Percentiles rank a stretch among this genome's conserved stretches.
These are phyloP conservation scores for Camponotus pennsylvanicus DNA, from an alignment of 1,140 invertebrate species.

Conservation along the genomic window DNA sequence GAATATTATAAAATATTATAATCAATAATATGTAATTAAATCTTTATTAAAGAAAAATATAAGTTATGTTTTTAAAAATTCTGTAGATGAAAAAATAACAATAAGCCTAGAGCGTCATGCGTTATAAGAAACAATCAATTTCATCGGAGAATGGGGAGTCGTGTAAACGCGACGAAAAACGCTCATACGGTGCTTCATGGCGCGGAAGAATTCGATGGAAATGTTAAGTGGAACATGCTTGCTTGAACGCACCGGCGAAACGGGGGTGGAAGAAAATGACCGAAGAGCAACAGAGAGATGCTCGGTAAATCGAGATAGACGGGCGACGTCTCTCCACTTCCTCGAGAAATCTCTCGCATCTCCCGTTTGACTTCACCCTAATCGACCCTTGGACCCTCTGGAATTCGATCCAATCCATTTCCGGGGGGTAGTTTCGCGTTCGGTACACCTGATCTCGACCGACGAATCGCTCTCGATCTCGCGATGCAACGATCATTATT, in stretches of 20 bases:
- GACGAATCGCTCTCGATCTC: slow-evolving; percentile 47
- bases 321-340: slow-evolving; percentile 57
- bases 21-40: not conserved
- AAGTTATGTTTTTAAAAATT: not conserved
- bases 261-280: slow-evolving; percentile 64
- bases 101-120: slow-evolving; percentile 2
- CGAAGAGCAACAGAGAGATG: slow-evolving; percentile 61
- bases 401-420: slow-evolving; percentile 76
- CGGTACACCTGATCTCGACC: slow-evolving; percentile 71
- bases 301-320: slow-evolving; percentile 69
- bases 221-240: slow-evolving; percentile 73
- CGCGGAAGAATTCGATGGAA: slow-evolving; percentile 80
- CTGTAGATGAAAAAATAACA: not conserved
- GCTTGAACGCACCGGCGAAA: slow-evolving; percentile 41
- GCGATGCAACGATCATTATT: slow-evolving; percentile 70
- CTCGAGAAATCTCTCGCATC: slow-evolving; percentile 72
- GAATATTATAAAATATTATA: not conserved
- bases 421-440: slow-evolving; percentile 71
- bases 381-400: slow-evolving; percentile 72
- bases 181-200: slow-evolving; percentile 69
- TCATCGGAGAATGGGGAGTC: slow-evolving; percentile 31
- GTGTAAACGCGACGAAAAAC: slow-evolving; percentile 57
- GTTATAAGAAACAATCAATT: slow-evolving; percentile 40
- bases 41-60: not conserved
- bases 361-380: slow-evolving; percentile 74